A percentile compares a stretch with the other conserved stretches of the same genome.
Evolutionary conservation across 2,113 vertebrate species (phyloP).

Genomic region (Eleginops maclovinus): DNA sequence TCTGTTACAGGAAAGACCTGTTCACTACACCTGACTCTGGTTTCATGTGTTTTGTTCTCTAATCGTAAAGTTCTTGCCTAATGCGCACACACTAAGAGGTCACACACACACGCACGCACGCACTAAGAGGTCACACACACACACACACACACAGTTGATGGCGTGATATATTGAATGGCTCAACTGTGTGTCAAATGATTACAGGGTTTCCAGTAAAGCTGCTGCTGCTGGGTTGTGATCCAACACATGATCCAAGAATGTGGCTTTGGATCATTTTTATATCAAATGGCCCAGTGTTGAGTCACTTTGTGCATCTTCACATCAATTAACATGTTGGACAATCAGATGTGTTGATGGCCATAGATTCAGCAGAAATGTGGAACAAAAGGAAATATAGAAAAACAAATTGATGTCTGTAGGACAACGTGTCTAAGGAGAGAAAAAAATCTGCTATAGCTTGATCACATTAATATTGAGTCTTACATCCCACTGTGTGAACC

Average conservation of each 20-base stretch:
- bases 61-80: slow-evolving; percentile 1
- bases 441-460: background rate
- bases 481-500: background rate
- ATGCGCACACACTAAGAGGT: background rate
- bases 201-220: slow-evolving; percentile 48
- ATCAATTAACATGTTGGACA: background rate
- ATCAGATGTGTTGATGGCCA: background rate
- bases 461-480: background rate
- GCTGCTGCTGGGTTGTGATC: slow-evolving; percentile 4
- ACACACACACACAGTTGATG: background rate
- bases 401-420: background rate
- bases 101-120: background rate
- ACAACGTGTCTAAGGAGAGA: background rate
- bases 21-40: slow-evolving; percentile 1
- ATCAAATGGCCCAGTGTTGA: background rate
- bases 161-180: slow-evolving; percentile 33
- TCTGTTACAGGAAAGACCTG: slow-evolving; percentile 49
- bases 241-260: slow-evolving; percentile 16
- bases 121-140: slow-evolving; percentile 7
- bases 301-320: slow-evolving; percentile 3
- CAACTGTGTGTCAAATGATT: slow-evolving; percentile 27
- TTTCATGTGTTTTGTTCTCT: slow-evolving; percentile 42
- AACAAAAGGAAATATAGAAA: background rate
- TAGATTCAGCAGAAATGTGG: background rate
- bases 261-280: slow-evolving; percentile 2